These are phyloP conservation scores for Cylindroiulus punctatus DNA, from an alignment of 2,888 invertebrate species.

Conservation along the genomic window DNA sequence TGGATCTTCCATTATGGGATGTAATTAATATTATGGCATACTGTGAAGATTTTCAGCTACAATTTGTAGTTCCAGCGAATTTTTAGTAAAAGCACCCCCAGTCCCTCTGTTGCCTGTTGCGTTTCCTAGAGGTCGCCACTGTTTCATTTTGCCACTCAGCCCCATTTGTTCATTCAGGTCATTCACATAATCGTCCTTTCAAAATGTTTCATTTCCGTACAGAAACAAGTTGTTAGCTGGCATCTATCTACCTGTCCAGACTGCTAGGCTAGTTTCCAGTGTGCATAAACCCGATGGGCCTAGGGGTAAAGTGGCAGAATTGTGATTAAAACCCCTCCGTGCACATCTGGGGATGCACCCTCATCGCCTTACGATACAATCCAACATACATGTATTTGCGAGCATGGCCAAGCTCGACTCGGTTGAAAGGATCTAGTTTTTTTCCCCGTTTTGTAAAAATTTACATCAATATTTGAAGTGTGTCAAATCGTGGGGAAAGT, in stretches of 20 bases:
- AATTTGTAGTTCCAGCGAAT: too few species aligned
- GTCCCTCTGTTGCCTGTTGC: not conserved
- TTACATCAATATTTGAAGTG: not conserved
- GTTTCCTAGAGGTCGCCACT: not conserved
- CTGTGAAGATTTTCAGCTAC: too few species aligned
- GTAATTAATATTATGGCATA: too few species aligned
- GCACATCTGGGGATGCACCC: not conserved
- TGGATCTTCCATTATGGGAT: too few species aligned
- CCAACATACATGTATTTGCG: not conserved
- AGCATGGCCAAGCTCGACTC: not conserved
- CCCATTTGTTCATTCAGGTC: not conserved
- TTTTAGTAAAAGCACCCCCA: too few species aligned
- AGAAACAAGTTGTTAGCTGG: conserved; percentile 1
- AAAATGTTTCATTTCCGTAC: conserved; percentile 5
- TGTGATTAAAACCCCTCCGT: not conserved
- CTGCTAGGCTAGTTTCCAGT: not conserved
- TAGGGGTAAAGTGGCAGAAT: conserved; percentile 7
- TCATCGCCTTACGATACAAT: not conserved
- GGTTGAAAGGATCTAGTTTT: not conserved
- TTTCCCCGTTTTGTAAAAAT: not conserved
- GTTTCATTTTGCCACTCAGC: not conserved
- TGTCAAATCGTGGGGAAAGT: too few species aligned
- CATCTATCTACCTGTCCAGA: not conserved
- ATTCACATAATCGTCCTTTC: not conserved
- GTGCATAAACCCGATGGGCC: not conserved